Conservation (phyloP, 2,113 vertebrate genomes). For the human (Homo sapiens) region DNA sequence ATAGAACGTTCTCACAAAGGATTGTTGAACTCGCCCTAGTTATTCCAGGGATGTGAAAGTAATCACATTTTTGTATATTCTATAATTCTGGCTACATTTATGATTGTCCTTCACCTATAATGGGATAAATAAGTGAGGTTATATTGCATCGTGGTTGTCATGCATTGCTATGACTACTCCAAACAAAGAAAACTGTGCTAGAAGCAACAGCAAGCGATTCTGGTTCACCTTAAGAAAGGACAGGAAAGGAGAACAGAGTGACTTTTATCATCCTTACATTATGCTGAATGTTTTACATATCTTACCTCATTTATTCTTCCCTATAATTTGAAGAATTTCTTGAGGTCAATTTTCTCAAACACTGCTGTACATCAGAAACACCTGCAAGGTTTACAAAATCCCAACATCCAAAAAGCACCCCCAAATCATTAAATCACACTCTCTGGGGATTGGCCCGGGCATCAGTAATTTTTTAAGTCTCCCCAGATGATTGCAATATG, state of each 20-base stretch:
- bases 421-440: neutral
- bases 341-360: conserved; percentile 39
- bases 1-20: conserved; percentile 56
- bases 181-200: conserved; percentile 54
- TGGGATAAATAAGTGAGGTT: conserved; percentile 22
- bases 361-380: neutral
- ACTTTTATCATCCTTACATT: neutral
- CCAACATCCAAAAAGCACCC: neutral
- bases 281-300: neutral
- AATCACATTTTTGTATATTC: conserved; percentile 57
- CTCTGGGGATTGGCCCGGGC: neutral
- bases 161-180: conserved; percentile 44
- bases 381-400: neutral
- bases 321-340: conserved; percentile 17
- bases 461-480: neutral
- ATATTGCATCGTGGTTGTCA: neutral
- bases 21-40: conserved; percentile 32
- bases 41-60: conserved; percentile 27
- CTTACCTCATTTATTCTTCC: neutral
- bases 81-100: conserved; percentile 37
- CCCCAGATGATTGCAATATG: neutral
- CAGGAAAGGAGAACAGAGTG: conserved; percentile 7
- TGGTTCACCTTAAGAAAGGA: neutral
- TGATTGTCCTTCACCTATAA: conserved; percentile 40
- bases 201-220: conserved; percentile 24